Evolutionary conservation across 2,888 invertebrate species (phyloP), one percentile per base, ranked within the genome.

Genomic region (Dolichomitus sp.): DNA sequence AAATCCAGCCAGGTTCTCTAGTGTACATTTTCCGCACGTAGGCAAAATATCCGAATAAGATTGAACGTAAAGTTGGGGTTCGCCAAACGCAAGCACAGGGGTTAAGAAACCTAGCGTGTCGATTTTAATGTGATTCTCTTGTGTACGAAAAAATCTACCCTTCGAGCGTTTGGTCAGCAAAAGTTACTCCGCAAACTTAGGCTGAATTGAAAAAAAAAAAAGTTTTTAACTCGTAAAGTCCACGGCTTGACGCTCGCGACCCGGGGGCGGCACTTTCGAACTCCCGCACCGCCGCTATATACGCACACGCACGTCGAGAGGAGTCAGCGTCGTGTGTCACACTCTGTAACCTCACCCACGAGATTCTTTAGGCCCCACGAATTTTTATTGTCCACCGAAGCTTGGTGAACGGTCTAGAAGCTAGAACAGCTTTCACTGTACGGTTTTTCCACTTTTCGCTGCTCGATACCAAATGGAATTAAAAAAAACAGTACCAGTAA

Each of bases 181-280:
- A 42, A 57, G 30, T 57, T 4, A 57, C 17, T 12, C 3, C 7
- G 30, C 6, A 42, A 57, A 42, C 27, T 54, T 30, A 2, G 12
- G 30, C 12, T 37, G 27, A 23, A 3, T 2, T 6, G 14, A 30
- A 17, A 11, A 30, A 30, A 17, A 11, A 30, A 57, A 42, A 42
- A 54, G 33, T 66, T 42, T 42, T 27, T 54, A 69, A 77, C 50
- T 78, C 72, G 27, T 77, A 50, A 65, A 69, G 61, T 73, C 57
- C 27, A 40, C 40, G 59, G 45, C 30, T 45, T 59, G 48, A 42
- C 73, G 54, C n/a, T 50, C 30, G n/a, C 75, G 73, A 59, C 33
- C 65, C 74, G 84, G 45, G 74, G 69, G 52, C 80, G 82, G 72
- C 69, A 76, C 81, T 79, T 82, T 84, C 79, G 61, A 79, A 84